phyloP scores from a whole-genome alignment of 2,888 invertebrate species.

The Anthrax anthrax region DNA sequence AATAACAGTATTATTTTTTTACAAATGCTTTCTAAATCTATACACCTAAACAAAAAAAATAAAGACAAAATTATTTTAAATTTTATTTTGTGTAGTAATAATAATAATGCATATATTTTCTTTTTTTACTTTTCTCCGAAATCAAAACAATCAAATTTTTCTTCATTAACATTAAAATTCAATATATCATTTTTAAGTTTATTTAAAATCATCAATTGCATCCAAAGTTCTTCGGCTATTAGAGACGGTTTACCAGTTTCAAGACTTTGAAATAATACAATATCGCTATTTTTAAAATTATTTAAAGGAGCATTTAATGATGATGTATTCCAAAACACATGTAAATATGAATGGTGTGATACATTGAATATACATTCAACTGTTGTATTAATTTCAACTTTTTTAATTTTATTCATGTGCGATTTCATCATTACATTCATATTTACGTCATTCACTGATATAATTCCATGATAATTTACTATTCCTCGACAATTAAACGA shows the following conservation, averaged over 20 bases:
- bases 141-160: slow-evolving; percentile 17
- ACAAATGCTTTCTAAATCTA: slow-evolving; percentile 22
- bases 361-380: slow-evolving; percentile 26
- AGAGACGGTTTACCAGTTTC: slow-evolving; percentile 19
- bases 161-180: slow-evolving; percentile 18
- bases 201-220: slow-evolving; percentile 24
- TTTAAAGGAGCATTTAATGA: slow-evolving; percentile 17
- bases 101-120: not conserved
- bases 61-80: slow-evolving; percentile 1
- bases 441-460: slow-evolving; percentile 18
- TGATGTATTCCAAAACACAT: slow-evolving; percentile 22
- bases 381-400: slow-evolving; percentile 7
- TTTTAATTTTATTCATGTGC: slow-evolving; percentile 16
- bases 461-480: slow-evolving; percentile 21
- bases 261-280: slow-evolving; percentile 24
- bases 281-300: slow-evolving; percentile 24
- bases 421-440: slow-evolving; percentile 18
- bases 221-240: slow-evolving; percentile 24
- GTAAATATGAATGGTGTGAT: slow-evolving; percentile 21
- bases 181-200: slow-evolving; percentile 29
- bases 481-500: slow-evolving; percentile 23
- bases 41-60: not conserved
- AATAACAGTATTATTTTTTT: slow-evolving; percentile 24
- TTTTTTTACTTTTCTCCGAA: slow-evolving; percentile 26
- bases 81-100: not conserved